phyloP scores from a whole-genome alignment of 1,140 invertebrate genomes.

The Drosophila sp. region DNA sequence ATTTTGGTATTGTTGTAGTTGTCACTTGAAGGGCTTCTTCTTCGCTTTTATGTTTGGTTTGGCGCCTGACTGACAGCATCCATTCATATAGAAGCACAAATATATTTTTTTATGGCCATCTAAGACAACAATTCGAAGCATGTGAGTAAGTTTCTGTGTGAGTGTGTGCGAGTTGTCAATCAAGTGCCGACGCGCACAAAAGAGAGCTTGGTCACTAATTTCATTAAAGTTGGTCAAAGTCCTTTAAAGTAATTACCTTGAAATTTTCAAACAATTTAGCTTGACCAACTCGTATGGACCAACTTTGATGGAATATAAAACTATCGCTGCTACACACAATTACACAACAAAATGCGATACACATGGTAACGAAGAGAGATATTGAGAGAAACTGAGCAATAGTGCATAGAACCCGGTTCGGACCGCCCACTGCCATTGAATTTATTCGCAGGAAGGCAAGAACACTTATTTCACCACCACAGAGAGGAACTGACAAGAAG shows the following conservation, averaged over 20 bases:
- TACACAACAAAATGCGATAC: conserved; percentile 5
- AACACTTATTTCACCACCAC: not conserved
- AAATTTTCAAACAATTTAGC: conserved; percentile 5
- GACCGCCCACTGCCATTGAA: not conserved
- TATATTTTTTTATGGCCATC: not conserved
- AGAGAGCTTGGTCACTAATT: conserved; percentile 2
- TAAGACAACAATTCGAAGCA: not conserved
- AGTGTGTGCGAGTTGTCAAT: not conserved
- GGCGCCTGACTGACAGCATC: conserved; percentile 1
- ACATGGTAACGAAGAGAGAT: not conserved
- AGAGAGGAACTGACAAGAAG: not conserved
- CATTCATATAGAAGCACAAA: not conserved
- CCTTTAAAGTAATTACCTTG: conserved; percentile 6
- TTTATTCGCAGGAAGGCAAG: conserved; percentile 1
- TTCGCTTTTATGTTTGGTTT: conserved; percentile 8
- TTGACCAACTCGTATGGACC: not conserved
- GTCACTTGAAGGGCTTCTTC: not conserved
- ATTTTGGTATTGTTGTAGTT: not conserved
- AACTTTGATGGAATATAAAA: not conserved
- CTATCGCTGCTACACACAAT: not conserved
- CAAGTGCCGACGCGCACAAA: not conserved
- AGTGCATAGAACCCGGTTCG: not conserved
- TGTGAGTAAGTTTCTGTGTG: not conserved
- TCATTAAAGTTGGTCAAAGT: conserved; percentile 9
- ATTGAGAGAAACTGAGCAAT: not conserved